phyloP scores from a whole-genome alignment of 2,888 invertebrate species.

The Coenonympha glycerion region DNA sequence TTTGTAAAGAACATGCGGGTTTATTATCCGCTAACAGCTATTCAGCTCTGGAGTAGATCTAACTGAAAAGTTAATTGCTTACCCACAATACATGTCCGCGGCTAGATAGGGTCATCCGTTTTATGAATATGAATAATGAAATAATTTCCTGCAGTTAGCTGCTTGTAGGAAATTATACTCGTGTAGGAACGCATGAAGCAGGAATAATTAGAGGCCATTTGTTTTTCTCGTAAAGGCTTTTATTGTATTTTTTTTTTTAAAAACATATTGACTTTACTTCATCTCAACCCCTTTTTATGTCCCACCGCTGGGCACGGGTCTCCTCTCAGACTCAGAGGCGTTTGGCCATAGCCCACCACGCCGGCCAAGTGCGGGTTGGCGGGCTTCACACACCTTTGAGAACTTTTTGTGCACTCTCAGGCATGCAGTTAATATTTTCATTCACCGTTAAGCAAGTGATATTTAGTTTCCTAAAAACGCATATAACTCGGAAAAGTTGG shows the following conservation, averaged over 20 bases:
- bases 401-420: too few species aligned
- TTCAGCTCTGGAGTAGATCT: slow-evolving; percentile 1
- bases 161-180: background rate
- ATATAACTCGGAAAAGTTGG: too few species aligned
- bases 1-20: background rate
- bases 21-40: background rate
- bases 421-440: too few species aligned
- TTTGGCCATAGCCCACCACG: too few species aligned
- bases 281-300: too few species aligned
- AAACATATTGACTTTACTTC: background rate
- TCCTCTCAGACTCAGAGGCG: too few species aligned
- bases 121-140: slow-evolving; percentile 16
- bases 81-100: slow-evolving; percentile 21
- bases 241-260: background rate
- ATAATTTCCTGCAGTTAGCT: slow-evolving; percentile 8
- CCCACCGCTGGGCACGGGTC: too few species aligned
- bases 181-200: background rate
- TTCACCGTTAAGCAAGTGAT: too few species aligned
- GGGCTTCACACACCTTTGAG: too few species aligned
- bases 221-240: background rate
- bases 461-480: too few species aligned
- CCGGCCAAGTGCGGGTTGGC: too few species aligned
- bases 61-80: slow-evolving; percentile 26
- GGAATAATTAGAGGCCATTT: background rate
- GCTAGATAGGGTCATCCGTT: slow-evolving; percentile 12